A percentile compares a stretch with the other conserved stretches of the same genome.
Conservation (phyloP, 2,797 vertebrate species). For the Antennarius maculatus region DNA sequence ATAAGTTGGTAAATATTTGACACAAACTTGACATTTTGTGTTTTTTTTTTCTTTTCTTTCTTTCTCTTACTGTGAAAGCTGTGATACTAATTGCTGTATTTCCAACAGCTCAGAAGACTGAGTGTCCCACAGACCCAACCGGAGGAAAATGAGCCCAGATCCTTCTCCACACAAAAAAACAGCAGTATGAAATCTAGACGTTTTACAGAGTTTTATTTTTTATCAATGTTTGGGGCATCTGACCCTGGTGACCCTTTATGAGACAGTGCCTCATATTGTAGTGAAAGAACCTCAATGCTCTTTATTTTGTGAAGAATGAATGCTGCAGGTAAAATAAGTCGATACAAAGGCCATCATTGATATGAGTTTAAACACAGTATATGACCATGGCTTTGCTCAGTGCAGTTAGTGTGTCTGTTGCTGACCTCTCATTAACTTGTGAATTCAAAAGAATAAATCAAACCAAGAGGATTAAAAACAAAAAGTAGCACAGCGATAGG, state of each 20-base stretch:
- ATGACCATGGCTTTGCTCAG: constrained; percentile 61
- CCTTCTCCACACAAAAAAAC: constrained; percentile 61
- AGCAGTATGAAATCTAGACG: constrained; percentile 65
- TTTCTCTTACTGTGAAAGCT: background rate
- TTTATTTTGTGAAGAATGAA: constrained; percentile 40
- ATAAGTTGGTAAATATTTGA: background rate
- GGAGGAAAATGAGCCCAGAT: constrained; percentile 55
- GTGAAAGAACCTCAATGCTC: constrained; percentile 64
- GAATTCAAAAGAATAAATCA: constrained; percentile 27
- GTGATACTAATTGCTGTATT: constrained; percentile 15
- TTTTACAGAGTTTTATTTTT: constrained; percentile 79
- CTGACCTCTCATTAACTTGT: constrained; percentile 44
- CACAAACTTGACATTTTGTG: background rate
- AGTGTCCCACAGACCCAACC: constrained; percentile 31
- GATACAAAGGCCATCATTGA: constrained; percentile 42
- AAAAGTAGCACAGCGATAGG: constrained; percentile 38
- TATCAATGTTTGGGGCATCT: constrained; percentile 63
- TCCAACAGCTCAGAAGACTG: constrained; percentile 77
- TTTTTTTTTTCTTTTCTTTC: no score
- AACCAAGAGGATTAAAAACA: constrained; percentile 26
- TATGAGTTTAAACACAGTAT: constrained; percentile 58
- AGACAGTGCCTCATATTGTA: constrained; percentile 81
- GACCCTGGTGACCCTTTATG: constrained; percentile 67
- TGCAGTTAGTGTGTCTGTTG: constrained; percentile 38
- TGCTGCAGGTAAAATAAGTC: constrained; percentile 46